Base-by-base conservation (phyloP, 2,888 invertebrate species). In the Drosophila anomalipes region DNA sequence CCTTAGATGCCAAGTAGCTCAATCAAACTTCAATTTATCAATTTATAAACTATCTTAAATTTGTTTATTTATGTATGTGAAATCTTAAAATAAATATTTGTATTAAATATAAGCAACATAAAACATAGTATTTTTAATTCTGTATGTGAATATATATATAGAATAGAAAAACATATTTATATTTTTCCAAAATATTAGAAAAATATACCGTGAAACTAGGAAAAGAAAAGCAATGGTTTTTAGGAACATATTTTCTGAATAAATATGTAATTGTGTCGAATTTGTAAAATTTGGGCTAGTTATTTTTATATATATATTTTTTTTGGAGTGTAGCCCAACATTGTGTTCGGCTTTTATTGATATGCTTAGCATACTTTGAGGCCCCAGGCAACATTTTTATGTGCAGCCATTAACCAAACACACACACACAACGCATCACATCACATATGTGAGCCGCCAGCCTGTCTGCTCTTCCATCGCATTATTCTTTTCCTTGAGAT, bases 291-390 rank as follows among this genome's bases (percentile, higher is more conserved):
- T 39, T 39, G 0, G 3, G 9, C 9, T 19, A 4, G 9, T 4
- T 9, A 39, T 16, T 35, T 4, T 19, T 3, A 9, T 16, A 4
- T 35, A 22, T 22, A 5, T 3, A 0, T 41, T n/a, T 4, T 22
- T 47, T 22, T 44, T 14, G 10, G 26, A 47, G 47, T 47, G 47
- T 47, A 16, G 22, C 30, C 35, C 7, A 7, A 60, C 68, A 67
- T 81, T 79, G 64, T 81, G 70, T 81, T 79, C 53, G 64, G 57
- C 53, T 81, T 79, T 77, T 79, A 81, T 79, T 79, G 81, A 81
- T 77, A 81, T 81, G 81, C 62, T 80, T 73, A 73, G 74, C 81
- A 79, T 81, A 79, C 77, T 79, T 67, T 53, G 64, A 66, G 77
- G 69, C 79, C 51, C 60, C 14, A 47, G 61, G 64, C 64, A 62